Conservation (phyloP, 2,797 vertebrate species). For the Fringilla coelebs region DNA sequence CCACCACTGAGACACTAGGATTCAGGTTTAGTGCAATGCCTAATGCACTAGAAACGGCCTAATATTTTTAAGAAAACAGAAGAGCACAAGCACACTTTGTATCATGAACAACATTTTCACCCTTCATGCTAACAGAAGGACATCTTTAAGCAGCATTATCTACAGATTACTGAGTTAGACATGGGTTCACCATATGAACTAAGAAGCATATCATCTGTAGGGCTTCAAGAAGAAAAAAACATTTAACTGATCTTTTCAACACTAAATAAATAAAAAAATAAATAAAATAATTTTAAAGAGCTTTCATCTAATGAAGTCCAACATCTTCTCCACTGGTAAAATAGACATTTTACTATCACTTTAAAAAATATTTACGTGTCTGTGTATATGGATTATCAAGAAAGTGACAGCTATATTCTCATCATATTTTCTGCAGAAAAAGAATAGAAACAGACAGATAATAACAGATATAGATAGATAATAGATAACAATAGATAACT, state of each 20-base stretch:
- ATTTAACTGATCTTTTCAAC: neutral
- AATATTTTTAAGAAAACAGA: neutral
- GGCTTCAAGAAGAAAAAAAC: neutral
- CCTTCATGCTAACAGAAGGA: neutral
- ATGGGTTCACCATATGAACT: neutral
- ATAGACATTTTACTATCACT: neutral
- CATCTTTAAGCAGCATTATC: neutral
- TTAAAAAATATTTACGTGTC: too few relatives aligned
- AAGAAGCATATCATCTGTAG: rapidly evolving
- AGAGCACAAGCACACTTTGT: neutral
- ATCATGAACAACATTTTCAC: neutral
- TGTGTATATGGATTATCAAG: neutral
- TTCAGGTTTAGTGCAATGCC: neutral
- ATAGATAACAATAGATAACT: too few relatives aligned
- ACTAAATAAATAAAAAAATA: neutral
- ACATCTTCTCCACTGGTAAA: neutral
- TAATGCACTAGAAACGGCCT: neutral
- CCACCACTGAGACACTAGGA: neutral
- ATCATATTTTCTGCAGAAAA: neutral
- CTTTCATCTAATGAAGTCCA: neutral
- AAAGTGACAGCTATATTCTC: neutral
- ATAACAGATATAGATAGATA: too few relatives aligned
- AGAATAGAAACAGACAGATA: too few relatives aligned
- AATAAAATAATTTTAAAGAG: neutral
- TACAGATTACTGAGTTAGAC: neutral